phyloP scores from a whole-genome alignment of 2,797 vertebrate species.

The Anabas testudineus region DNA sequence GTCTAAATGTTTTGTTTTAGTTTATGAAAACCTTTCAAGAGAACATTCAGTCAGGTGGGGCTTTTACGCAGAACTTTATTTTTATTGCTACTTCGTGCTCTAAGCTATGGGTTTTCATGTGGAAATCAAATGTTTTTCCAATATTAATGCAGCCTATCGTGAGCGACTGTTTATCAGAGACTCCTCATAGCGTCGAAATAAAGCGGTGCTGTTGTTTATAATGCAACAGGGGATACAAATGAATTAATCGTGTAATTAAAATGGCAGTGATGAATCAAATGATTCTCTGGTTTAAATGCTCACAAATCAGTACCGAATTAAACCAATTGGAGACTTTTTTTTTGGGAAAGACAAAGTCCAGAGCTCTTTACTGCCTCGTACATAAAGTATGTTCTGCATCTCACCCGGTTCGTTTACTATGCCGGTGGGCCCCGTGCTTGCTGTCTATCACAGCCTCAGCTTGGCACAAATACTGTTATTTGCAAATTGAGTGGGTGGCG shows the following conservation, averaged over 20 bases:
- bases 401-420: conserved; percentile 39
- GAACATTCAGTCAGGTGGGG: background rate
- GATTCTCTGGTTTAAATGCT: background rate
- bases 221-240: background rate
- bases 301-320: background rate
- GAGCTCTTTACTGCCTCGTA: background rate
- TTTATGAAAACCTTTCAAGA: conserved; percentile 19
- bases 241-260: background rate
- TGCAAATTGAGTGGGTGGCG: conserved; percentile 75
- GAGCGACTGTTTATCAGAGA: conserved; percentile 6
- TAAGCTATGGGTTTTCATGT: background rate
- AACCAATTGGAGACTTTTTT: background rate
- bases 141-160: background rate
- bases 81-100: conserved; percentile 10
- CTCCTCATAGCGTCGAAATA: background rate
- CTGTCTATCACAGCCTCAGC: conserved; percentile 64
- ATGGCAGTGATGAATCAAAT: background rate
- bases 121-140: background rate
- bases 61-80: background rate
- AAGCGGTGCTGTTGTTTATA: background rate
- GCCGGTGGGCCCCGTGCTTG: conserved; percentile 39
- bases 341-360: background rate
- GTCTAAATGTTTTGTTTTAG: conserved; percentile 5
- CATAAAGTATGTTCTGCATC: conserved; percentile 23
- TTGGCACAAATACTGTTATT: conserved; percentile 77